Percentiles rank a stretch among this genome's conserved stretches.
Evolutionary conservation across 2,797 vertebrate species (phyloP).

Genomic region (Bryconaethiops microstoma): DNA sequence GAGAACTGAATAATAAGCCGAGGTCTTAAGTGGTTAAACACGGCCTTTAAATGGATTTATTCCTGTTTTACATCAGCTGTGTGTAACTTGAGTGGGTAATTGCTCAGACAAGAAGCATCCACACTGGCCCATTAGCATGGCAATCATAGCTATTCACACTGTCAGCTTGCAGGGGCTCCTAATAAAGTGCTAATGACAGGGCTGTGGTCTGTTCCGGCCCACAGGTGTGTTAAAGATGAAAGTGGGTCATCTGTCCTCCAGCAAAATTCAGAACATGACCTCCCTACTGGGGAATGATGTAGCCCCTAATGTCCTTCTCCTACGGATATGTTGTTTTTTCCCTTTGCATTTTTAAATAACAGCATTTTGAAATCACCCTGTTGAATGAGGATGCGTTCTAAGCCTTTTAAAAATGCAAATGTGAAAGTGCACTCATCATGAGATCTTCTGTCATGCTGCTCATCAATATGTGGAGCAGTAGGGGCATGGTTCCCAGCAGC

Average conservation of each 20-base stretch:
- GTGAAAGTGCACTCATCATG: not conserved
- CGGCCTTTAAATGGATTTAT: not conserved
- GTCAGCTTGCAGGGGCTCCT: conserved; percentile 4
- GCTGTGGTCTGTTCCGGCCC: conserved; percentile 2
- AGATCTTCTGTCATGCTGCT: not conserved
- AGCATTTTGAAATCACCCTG: not conserved
- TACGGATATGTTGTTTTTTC: not conserved
- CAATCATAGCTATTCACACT: conserved; percentile 17
- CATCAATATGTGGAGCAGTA: not conserved
- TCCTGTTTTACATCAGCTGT: not conserved
- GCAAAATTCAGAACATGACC: conserved; percentile 34
- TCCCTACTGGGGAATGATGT: conserved; percentile 7
- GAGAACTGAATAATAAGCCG: not conserved
- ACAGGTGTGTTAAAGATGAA: conserved; percentile 36
- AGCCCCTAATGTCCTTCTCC: not conserved
- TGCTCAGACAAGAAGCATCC: not conserved
- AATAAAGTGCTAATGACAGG: conserved; percentile 25
- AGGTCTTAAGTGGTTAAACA: not conserved
- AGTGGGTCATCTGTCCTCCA: conserved; percentile 34
- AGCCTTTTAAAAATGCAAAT: not conserved
- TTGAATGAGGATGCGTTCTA: too few relatives aligned
- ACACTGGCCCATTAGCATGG: not conserved
- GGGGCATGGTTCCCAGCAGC: not conserved
- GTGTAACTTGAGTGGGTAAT: conserved; percentile 11
- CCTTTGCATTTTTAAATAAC: not conserved